These are phyloP conservation scores for Petroica traversi DNA, from an alignment of 2,113 vertebrate species.

Conservation along the genomic window DNA sequence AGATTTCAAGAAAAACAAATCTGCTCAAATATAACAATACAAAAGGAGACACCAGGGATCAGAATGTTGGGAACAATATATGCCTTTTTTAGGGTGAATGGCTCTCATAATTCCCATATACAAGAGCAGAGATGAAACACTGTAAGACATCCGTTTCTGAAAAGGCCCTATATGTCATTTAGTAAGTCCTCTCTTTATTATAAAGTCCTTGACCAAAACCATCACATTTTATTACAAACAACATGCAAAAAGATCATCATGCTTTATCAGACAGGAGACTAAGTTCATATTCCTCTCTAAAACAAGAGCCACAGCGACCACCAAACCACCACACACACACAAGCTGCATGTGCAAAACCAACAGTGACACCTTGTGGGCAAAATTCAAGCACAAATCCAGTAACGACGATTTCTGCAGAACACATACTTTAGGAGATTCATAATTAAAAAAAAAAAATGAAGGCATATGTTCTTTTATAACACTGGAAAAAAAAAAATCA, in stretches of 20 bases:
- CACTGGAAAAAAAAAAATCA: too few relatives aligned
- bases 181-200: not conserved
- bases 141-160: not conserved
- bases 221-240: not conserved
- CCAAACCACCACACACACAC: fast-evolving
- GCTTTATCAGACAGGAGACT: not conserved
- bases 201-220: not conserved
- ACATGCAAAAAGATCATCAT: not conserved
- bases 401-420: fast-evolving
- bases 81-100: not conserved
- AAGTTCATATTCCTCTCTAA: not conserved
- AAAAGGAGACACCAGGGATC: not conserved
- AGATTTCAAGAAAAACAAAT: not conserved
- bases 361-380: constrained; percentile 67
- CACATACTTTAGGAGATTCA: not conserved
- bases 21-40: not conserved
- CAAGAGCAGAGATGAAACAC: not conserved
- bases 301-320: not conserved
- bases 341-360: not conserved
- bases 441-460: not conserved
- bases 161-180: not conserved
- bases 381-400: not conserved
- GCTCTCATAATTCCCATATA: not conserved
- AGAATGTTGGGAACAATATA: not conserved
- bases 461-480: not conserved